Base-by-base conservation (phyloP, 2,113 vertebrate genomes). In the Ranitomeya variabilis region DNA sequence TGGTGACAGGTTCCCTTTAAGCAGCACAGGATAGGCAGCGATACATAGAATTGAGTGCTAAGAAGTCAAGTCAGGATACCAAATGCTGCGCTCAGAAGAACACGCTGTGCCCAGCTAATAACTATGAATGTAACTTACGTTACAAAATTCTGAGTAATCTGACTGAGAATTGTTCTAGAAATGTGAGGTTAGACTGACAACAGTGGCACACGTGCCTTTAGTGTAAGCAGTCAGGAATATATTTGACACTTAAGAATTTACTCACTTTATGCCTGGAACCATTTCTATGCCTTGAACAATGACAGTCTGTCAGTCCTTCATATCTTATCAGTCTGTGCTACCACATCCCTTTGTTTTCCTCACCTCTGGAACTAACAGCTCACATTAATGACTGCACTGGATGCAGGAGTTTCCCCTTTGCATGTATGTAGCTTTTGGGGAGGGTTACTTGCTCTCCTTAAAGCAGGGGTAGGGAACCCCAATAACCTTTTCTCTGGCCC, bases 31-130 rank as follows among this genome's bases (percentile, higher is more conserved):
- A 55, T n/a, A 78, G 76, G 52, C 45, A 13, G 55, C 13, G 51
- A 78, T 54, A 77, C 21, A 18, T 45, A 45, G 6, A 31, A 31
- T 4, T 21, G 9, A 51, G 14, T 77, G 37, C 37, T 8, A 54
- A 52, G 45, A 78, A 54, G 51, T 78, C 76, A 77, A 77, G 7
- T 19, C 74, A 55, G 76, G 76, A 78, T 78, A 54, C 55, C 19
- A 78, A 76, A 71, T 71, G 67, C 26, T 14, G 0, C 21, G 73
- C 18, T 52, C 54, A 11, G 54, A 23, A 11, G 45, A 78, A 78
- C 52, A 23, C 19, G 11, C 37, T 77, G 37, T 18, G 31, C 15
- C 15, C 37, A 52, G 69, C 6, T 6, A 15, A 67, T 67, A n/a
- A n/a, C 18, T n/a, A 23, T 67, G 64, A n/a, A n/a, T 67, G 21